phyloP scores from a whole-genome alignment of 2,888 invertebrate species.

The Brachyopa scutellaris region DNA sequence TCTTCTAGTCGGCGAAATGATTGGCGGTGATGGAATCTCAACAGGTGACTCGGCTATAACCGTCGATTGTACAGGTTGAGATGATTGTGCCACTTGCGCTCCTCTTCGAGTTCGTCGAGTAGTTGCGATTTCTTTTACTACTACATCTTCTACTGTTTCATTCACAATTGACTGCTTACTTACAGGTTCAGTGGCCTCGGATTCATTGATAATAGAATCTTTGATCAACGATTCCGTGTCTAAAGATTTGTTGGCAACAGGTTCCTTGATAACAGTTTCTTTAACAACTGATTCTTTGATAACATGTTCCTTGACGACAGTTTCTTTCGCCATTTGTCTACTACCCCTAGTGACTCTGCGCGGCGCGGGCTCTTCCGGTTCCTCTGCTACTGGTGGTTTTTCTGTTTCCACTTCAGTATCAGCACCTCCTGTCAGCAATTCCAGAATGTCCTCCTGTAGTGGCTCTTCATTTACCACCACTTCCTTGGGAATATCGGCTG shows the following conservation, averaged over 20 bases:
- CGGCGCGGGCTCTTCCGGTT: constrained; percentile 53
- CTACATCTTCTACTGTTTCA: not conserved
- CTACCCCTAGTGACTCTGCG: constrained; percentile 77
- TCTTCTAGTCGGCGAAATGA: constrained; percentile 54
- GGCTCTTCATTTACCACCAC: constrained; percentile 75
- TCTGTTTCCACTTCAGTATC: constrained; percentile 3
- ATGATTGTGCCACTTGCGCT: constrained; percentile 14
- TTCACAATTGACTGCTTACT: not conserved
- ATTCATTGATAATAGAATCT: constrained; percentile 18
- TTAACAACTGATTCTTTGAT: constrained; percentile 13
- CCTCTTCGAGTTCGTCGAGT: constrained; percentile 57
- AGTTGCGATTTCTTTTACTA: constrained; percentile 27
- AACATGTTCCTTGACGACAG: constrained; percentile 38
- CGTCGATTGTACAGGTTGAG: not conserved
- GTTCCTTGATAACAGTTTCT: constrained; percentile 12
- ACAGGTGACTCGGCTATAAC: not conserved
- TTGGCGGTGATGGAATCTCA: constrained; percentile 8
- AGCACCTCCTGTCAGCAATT: constrained; percentile 77
- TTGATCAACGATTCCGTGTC: not conserved
- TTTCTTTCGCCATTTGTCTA: constrained; percentile 57
- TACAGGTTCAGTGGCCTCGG: constrained; percentile 23
- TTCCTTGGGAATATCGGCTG: constrained; percentile 74
- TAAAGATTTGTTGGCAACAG: not conserved
- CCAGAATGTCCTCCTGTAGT: constrained; percentile 79
- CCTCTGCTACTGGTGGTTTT: constrained; percentile 23